Conservation (phyloP, 2,888 invertebrate genomes). For the Rhopalosiphum nymphaeae region DNA sequence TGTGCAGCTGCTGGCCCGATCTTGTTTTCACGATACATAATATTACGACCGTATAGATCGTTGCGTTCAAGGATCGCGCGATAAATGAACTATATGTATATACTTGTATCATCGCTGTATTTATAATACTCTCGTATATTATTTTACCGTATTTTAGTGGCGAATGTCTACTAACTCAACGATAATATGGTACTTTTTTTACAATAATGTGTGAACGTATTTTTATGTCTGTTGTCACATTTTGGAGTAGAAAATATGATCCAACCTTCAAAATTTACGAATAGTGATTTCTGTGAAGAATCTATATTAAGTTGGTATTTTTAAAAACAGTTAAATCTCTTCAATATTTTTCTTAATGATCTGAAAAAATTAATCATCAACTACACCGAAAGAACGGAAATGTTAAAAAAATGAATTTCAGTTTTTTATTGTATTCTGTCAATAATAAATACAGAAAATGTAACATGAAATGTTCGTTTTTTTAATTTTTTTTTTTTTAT, state of each 20-base stretch:
- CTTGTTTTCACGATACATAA: background rate
- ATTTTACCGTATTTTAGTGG: no score
- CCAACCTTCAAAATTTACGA: no score
- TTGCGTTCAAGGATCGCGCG: background rate
- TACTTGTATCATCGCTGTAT: background rate
- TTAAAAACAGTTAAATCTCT: background rate
- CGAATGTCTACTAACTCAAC: background rate
- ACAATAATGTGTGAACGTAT: background rate
- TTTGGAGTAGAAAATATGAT: no score
- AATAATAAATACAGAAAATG: background rate
- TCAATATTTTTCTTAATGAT: background rate
- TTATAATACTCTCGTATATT: background rate
- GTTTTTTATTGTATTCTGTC: background rate
- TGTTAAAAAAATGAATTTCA: background rate
- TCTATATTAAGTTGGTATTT: no score
- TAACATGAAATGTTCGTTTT: no score
- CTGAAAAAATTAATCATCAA: background rate
- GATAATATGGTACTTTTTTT: background rate
- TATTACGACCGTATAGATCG: background rate
- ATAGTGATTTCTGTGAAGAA: no score
- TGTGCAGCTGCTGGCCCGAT: background rate
- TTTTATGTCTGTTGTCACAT: no score
- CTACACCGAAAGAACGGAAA: background rate
- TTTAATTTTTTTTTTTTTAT: no score
- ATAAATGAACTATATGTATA: background rate